These are phyloP conservation scores for Ditula angustiorana DNA, from an alignment of 2,888 invertebrate genomes.

Conservation along the genomic window DNA sequence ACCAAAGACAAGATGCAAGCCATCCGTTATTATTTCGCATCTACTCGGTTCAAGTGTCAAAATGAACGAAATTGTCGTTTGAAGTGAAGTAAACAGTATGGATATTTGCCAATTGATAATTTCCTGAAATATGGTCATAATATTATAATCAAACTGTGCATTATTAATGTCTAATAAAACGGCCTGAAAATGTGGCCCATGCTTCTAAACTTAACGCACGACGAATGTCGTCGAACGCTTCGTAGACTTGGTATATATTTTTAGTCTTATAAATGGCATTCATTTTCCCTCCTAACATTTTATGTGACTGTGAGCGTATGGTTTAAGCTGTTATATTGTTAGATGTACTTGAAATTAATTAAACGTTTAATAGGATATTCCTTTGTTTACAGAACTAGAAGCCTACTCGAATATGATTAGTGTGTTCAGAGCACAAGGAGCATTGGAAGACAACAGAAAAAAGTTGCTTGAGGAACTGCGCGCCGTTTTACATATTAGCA, in stretches of 20 bases:
- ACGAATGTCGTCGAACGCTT: constrained; percentile 95
- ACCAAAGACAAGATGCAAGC: constrained; percentile 72
- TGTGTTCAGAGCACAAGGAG: constrained; percentile 96
- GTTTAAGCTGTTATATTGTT: constrained; percentile 54
- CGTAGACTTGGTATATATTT: constrained; percentile 92
- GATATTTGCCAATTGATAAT: constrained; percentile 83
- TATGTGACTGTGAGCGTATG: constrained; percentile 62
- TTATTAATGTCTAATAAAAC: constrained; percentile 64
- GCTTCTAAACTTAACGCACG: constrained; percentile 93
- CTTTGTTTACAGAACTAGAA: constrained; percentile 91
- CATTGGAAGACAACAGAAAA: constrained; percentile 93
- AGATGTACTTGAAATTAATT: constrained; percentile 45
- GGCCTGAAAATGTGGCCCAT: constrained; percentile 86
- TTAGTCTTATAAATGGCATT: constrained; percentile 80
- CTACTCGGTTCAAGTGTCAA: constrained; percentile 76
- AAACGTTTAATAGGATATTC: constrained; percentile 51
- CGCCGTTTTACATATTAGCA: constrained; percentile 92
- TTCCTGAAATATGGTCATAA: constrained; percentile 78
- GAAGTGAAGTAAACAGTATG: constrained; percentile 87
- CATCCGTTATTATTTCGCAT: constrained; percentile 56
- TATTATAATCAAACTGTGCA: constrained; percentile 68
- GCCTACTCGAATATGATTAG: constrained; percentile 96
- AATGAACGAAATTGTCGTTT: constrained; percentile 84
- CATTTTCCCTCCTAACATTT: constrained; percentile 84
- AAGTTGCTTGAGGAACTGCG: constrained; percentile 94